Base-by-base conservation (phyloP, 1,140 invertebrate genomes). In the Pinna nobilis region DNA sequence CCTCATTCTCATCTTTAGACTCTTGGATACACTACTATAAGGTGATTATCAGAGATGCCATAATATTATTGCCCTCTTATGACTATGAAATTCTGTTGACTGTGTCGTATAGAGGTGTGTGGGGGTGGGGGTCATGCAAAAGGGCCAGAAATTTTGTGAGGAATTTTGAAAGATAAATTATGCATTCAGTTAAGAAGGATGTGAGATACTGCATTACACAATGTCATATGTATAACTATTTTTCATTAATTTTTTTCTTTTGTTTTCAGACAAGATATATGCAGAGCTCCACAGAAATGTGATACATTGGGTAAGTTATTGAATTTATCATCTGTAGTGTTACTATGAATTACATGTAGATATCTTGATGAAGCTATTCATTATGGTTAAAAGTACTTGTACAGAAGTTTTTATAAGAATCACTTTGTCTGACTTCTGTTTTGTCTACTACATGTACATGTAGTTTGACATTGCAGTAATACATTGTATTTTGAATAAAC, bases 251-350 rank as follows among this genome's bases (percentile, higher is more conserved):
- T 25, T 69, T 67, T 61, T n/a, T 66, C 59, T 72, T 60, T 80
- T 18, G 15, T 50, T 89, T 90, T 66, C 86, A 95, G 94, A 78
- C 92, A 94, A 89, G 92, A 94, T 76, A 93, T 96, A 64, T 96
- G 95, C 79, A 91, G 93, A 71, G 92, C 93, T 82, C 91, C 91
- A 13, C 91, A 91, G 60, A 89, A 89, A 76, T 96, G 95, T 88
- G 94, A 95, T 84, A 96, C 94, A 6, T 85, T 97, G 75, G 89
- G 89, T 90, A 83, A 87, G 83, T 83, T 39, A 15, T 44, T 20
- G 7, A 51, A 23, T n/a, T 33, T 55, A 49, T 65, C 20, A 23
- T 32, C 55, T 37, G 23, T 55, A 25, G 30, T 20, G 7, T 47
- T n/a, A n/a, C n/a, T n/a, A n/a, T n/a, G n/a, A n/a, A n/a, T n/a